These are phyloP conservation scores for Vulpes vulpes DNA, from an alignment of 2,113 vertebrate genomes.

Conservation along the genomic window DNA sequence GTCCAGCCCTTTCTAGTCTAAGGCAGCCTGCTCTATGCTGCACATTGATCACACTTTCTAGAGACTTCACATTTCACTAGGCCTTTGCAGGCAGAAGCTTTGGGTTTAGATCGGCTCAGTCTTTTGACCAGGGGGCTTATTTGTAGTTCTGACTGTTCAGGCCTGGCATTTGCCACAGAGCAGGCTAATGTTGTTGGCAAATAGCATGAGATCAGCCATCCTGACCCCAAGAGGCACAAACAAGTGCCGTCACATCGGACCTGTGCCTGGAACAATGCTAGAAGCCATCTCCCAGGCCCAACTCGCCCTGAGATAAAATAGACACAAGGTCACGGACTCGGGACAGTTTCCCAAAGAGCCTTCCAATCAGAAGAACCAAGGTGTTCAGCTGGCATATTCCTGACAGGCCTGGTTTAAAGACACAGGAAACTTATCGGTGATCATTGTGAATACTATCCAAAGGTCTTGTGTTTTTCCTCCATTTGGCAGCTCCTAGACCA, in stretches of 20 bases:
- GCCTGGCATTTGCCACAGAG: not conserved
- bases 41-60: not conserved
- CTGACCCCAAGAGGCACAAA: not conserved
- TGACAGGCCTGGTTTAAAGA: not conserved
- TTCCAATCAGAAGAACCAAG: not conserved
- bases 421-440: not conserved
- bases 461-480: not conserved
- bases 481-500: not conserved
- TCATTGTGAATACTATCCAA: not conserved
- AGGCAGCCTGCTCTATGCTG: not conserved
- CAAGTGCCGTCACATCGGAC: not conserved
- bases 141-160: not conserved
- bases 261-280: not conserved
- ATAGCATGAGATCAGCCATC: not conserved
- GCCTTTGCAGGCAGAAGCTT: not conserved
- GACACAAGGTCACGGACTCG: not conserved
- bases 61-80: not conserved
- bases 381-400: not conserved
- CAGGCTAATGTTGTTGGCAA: not conserved
- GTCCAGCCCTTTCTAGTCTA: not conserved
- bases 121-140: not conserved
- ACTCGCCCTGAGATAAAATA: not conserved
- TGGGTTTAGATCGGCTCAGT: not conserved
- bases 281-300: not conserved
- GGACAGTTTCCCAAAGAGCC: not conserved